These are phyloP conservation scores for Thalpophila matura DNA, from an alignment of 2,888 invertebrate genomes.

Conservation along the genomic window DNA sequence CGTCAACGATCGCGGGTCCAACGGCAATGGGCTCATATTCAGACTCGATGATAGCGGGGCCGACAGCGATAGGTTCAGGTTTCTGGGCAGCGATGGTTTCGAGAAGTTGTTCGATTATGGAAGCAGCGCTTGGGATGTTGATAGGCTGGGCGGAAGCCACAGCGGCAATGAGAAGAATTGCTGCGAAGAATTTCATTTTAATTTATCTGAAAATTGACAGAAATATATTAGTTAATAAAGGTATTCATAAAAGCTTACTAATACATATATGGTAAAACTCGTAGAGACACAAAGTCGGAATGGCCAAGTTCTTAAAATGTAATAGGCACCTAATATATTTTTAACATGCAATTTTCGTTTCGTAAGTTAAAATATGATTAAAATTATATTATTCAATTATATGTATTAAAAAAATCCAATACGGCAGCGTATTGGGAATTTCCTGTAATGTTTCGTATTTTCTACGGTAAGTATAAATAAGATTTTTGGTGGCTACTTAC, in stretches of 20 bases:
- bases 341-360: too few species aligned
- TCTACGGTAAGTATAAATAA: too few species aligned
- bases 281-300: background rate
- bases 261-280: too few species aligned
- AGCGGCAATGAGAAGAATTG: constrained; percentile 75
- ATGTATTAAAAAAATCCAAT: too few species aligned
- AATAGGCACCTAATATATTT: too few species aligned
- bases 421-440: too few species aligned
- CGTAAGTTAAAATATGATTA: too few species aligned
- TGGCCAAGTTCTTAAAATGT: too few species aligned
- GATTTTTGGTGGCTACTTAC: constrained; percentile 11
- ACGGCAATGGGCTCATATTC: constrained; percentile 47
- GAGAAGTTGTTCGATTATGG: constrained; percentile 20
- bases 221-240: background rate
- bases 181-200: constrained; percentile 79
- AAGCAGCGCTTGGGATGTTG: constrained; percentile 68
- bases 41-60: constrained; percentile 34
- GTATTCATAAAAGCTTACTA: background rate
- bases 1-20: constrained; percentile 58
- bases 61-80: constrained; percentile 26
- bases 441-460: too few species aligned
- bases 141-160: constrained; percentile 75
- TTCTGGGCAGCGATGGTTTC: constrained; percentile 22
- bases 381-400: too few species aligned
- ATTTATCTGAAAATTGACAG: constrained; percentile 60